Evolutionary conservation across 2,113 vertebrate species (phyloP).

Genomic region (Danio rerio): DNA sequence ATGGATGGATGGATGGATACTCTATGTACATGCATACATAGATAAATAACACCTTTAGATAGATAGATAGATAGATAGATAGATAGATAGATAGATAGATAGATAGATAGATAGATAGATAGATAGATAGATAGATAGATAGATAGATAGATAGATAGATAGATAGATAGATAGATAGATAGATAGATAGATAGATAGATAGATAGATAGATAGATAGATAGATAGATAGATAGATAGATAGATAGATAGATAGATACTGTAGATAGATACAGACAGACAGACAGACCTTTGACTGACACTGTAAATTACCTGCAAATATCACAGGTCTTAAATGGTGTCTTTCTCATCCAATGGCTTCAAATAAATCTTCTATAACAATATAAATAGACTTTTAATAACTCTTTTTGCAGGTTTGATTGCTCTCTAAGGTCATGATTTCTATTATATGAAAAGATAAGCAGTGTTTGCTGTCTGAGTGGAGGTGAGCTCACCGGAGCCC

Average conservation of each 20-base stretch:
- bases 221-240: not conserved
- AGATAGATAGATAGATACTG: not conserved
- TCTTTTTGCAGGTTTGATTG: constrained; percentile 6
- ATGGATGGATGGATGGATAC: no score
- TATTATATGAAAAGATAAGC: constrained; percentile 14
- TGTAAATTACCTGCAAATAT: not conserved
- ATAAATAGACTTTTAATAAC: constrained; percentile 21
- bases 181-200: not conserved
- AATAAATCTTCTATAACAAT: not conserved
- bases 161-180: no score
- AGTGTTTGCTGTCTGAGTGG: constrained; percentile 17
- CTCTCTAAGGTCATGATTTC: constrained; percentile 1
- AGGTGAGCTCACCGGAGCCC: not conserved
- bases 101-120: no score
- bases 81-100: no score
- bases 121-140: no score
- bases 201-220: not conserved
- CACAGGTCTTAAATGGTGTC: not conserved
- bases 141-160: no score
- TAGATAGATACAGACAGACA: no score
- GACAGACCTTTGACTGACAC: not conserved
- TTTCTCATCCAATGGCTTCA: not conserved
- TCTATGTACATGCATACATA: no score
- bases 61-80: no score
- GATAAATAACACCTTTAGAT: no score